Percentiles rank a stretch among this genome's conserved stretches.
Evolutionary conservation across 1,140 invertebrate genomes (phyloP).

Genomic region (Hylyphantes graminicola): DNA sequence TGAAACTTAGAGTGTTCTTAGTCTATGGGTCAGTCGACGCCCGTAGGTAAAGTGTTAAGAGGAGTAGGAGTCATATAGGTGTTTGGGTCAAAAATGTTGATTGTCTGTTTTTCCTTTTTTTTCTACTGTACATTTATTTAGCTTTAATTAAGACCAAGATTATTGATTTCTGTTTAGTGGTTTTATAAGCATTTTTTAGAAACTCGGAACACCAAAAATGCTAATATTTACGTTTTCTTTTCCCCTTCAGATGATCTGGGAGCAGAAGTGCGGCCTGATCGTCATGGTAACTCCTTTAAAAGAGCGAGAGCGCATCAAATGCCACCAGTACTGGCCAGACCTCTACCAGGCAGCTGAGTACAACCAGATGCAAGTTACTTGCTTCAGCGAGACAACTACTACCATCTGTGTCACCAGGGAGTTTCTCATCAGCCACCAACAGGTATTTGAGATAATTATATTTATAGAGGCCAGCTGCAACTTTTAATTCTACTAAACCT

Average conservation of each 20-base stretch:
- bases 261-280: conserved; percentile 87
- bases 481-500: no score
- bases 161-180: no score
- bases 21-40: no score
- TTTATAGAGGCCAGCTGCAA: no score
- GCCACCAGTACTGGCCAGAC: conserved; percentile 97
- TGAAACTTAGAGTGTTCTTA: no score
- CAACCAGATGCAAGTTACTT: conserved; percentile 77
- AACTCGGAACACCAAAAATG: no score
- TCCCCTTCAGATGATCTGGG: conserved; percentile 75
- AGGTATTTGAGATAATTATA: conserved; percentile 68
- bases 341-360: conserved; percentile 80
- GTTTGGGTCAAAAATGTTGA: background rate
- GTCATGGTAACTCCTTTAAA: conserved; percentile 96
- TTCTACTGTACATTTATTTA: background rate
- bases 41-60: no score
- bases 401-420: conserved; percentile 88
- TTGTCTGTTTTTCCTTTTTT: background rate
- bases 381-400: conserved; percentile 81
- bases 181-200: no score
- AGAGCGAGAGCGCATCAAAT: conserved; percentile 93
- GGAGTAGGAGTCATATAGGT: no score
- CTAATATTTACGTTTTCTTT: background rate
- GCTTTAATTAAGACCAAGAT: background rate
- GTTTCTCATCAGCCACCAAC: conserved; percentile 82